phyloP scores from a whole-genome alignment of 2,888 invertebrate species.

The Therioaphis trifolii region DNA sequence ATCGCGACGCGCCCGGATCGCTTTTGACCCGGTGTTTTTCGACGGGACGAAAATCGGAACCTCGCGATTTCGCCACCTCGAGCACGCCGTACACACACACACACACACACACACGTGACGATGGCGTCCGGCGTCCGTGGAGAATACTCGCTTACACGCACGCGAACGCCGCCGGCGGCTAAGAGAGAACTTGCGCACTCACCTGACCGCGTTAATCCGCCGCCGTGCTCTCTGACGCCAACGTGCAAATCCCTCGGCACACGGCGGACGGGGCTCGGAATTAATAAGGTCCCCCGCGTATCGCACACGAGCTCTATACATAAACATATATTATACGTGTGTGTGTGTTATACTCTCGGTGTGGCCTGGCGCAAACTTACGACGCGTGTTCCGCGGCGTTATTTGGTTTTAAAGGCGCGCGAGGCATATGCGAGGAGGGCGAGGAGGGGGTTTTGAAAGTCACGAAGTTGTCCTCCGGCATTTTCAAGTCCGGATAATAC shows the following conservation, averaged over 20 bases:
- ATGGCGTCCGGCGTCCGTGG: neutral
- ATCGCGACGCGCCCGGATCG: too few species aligned
- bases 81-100: neutral
- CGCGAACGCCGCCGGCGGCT: neutral
- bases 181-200: constrained; percentile 31
- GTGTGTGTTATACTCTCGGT: neutral
- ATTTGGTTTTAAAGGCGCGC: neutral
- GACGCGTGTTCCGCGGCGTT: neutral
- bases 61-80: neutral
- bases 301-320: neutral
- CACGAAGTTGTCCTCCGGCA: constrained; percentile 40
- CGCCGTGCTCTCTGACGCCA: neutral
- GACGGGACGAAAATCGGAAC: neutral
- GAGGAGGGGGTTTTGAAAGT: neutral
- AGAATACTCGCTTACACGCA: neutral
- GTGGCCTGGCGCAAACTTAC: constrained; percentile 7
- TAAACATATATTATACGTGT: too few species aligned
- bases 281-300: constrained; percentile 16
- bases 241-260: constrained; percentile 49
- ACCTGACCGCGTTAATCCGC: constrained; percentile 54
- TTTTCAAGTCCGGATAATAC: constrained; percentile 40
- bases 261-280: neutral
- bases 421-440: neutral
- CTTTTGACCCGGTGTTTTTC: neutral
- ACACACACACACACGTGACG: neutral